Evolutionary conservation across 2,797 vertebrate species (phyloP), one percentile per base, ranked within the genome.

Genomic region (Falco novaeseelandiae): DNA sequence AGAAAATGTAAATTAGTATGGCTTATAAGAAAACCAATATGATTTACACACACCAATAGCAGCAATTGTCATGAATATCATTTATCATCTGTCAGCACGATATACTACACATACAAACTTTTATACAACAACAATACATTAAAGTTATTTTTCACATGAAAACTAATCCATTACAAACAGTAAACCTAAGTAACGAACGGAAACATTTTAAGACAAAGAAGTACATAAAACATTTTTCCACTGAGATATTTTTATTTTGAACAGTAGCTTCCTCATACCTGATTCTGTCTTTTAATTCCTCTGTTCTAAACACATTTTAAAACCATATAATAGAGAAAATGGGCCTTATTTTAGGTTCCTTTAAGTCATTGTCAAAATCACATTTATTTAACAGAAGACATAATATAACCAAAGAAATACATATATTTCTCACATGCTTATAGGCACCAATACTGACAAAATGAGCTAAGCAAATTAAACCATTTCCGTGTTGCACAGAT

Each of bases 21-120:
- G 6, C 32, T 93, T 6, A 29, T 36, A 72, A 70, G 52, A 79
- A 97, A 97, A 66, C 13, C 10, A 13, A 51, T 76, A 76, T 82
- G 82, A 94, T 95, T 97, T 97, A 77, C 44, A 55, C 17, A 83
- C 22, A 85, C n/a, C 38, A 92, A 72, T 86, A 97, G 91, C 90
- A 87, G 29, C 62, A 95, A 92, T 91, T 95, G 44, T 89, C 91
- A 85, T 79, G 32, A 82, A 83, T 57, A 86, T 92, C 3, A 95
- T 97, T 97, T 96, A 83, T 95, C 90, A 89, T 93, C 51, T 90
- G 15, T 84, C 95, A 95, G 67, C 49, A 30, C 88, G 90, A 84
- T 95, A 88, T 87, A 79, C n/a, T 85, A 72, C 51, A 79, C 83
- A 67, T 55, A 89, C 10, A 87, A 96, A 90, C 52, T 90, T 80